Evolutionary conservation across 2,888 invertebrate genomes (phyloP).

Genomic region (Agonopterix heracliana): DNA sequence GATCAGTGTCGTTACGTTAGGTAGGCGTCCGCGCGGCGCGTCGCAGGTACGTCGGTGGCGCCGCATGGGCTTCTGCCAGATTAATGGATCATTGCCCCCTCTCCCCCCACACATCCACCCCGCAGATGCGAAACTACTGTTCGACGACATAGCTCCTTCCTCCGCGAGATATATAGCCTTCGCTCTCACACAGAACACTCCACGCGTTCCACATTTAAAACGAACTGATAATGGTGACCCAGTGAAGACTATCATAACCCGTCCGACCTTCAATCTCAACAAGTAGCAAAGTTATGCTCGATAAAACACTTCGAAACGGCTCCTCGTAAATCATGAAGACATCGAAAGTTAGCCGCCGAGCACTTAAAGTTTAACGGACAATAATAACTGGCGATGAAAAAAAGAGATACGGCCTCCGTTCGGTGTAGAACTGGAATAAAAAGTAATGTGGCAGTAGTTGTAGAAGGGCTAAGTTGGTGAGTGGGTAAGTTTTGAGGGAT

Average conservation of each 20-base stretch:
- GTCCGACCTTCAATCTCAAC: slow-evolving; percentile 69
- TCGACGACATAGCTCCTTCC: slow-evolving; percentile 57
- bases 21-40: slow-evolving; percentile 71
- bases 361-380: slow-evolving; percentile 76
- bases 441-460: slow-evolving; percentile 67
- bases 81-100: slow-evolving; percentile 90
- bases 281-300: slow-evolving; percentile 72
- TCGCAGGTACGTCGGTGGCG: slow-evolving; percentile 78
- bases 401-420: slow-evolving; percentile 49
- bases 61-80: slow-evolving; percentile 88
- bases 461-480: slow-evolving; percentile 70
- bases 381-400: slow-evolving; percentile 71
- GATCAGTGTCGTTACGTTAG: slow-evolving; percentile 68
- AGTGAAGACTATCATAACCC: slow-evolving; percentile 42
- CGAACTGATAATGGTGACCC: slow-evolving; percentile 39
- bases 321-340: slow-evolving; percentile 70
- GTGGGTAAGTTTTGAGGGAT: slow-evolving; percentile 71
- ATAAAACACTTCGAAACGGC: slow-evolving; percentile 72
- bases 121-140: slow-evolving; percentile 55
- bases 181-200: slow-evolving; percentile 41
- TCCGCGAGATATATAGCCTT: slow-evolving; percentile 51
- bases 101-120: slow-evolving; percentile 35
- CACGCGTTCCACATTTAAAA: slow-evolving; percentile 2
- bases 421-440: slow-evolving; percentile 48
- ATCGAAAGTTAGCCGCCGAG: slow-evolving; percentile 72